Evolutionary conservation across 2,888 invertebrate species (phyloP), one percentile per base, ranked within the genome.

Genomic region (Mesorhabditis sp.): DNA sequence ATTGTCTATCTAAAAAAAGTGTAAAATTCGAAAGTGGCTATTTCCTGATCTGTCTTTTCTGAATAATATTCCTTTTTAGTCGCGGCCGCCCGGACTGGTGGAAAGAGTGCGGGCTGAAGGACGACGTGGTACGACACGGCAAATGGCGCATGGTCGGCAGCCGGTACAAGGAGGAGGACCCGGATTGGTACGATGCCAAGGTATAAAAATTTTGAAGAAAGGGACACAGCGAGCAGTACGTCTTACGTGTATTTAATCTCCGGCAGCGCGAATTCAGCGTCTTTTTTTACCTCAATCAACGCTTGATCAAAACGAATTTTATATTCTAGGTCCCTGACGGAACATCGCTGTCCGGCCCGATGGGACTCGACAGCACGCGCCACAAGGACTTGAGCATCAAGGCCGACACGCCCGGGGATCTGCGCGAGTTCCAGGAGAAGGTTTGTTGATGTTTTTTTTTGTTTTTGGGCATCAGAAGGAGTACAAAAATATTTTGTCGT

Each of bases 61-160:
- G 6, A 66, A 13, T n/a, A 10, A 42, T 43, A 66, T 65, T 68
- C n/a, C 45, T 45, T 72, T 81, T 58, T 69, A 83, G 83, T 73
- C 80, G 75, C 10, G 83, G 83, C 41, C 76, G 81, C 43, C 73
- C 78, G 28, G 81, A 83, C 68, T 83, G 82, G 81, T 83, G 83
- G 83, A 80, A 78, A 44, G 83, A 83, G 70, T 67, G 76, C 4
- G 82, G 81, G 42, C 68, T 71, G 4, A 74, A 79, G 62, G 80
- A 80, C 65, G 75, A 74, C 5, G 63, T 76, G 4, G 72, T 68
- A 10, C 74, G 78, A 13, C 69, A 71, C 45, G 80, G 78, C 45
- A 72, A 76, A 68, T 70, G 75, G 7, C 78, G 77, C 45, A 70
- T 77, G 3, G 67, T 72, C 45, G 65, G 73, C 4, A 63, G 75